Evolutionary conservation across 2,113 vertebrate genomes (phyloP).

Genomic region (Bujurquina vittata): DNA sequence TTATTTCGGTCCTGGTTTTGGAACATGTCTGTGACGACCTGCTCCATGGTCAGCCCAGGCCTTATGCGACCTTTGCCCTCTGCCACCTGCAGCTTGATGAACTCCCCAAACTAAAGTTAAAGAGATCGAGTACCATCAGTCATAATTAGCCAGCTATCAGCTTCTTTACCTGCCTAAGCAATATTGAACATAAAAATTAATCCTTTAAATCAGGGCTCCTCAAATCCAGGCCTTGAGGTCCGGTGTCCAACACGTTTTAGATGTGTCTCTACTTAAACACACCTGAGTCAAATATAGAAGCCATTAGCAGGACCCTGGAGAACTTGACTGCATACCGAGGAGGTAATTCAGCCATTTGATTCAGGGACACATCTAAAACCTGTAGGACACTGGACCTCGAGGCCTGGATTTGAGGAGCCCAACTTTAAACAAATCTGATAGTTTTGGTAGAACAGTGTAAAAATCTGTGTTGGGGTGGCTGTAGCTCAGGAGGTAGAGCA

Average conservation of each 20-base stretch:
- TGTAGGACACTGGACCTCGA: too few species aligned
- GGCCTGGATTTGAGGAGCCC: too few species aligned
- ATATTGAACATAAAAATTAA: background rate
- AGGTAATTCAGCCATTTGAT: too few species aligned
- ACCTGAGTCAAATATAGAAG: too few species aligned
- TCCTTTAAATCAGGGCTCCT: background rate
- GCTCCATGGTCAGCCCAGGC: slow-evolving; percentile 85
- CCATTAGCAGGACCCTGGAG: too few species aligned
- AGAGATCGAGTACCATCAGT: background rate
- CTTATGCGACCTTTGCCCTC: slow-evolving; percentile 91
- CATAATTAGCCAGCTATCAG: background rate
- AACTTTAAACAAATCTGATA: background rate
- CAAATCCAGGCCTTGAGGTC: too few species aligned
- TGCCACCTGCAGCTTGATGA: slow-evolving; percentile 88
- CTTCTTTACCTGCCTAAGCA: background rate
- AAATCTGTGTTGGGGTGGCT: background rate
- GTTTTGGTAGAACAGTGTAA: background rate
- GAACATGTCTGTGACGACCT: slow-evolving; percentile 91
- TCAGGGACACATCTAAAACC: too few species aligned
- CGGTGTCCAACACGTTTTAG: too few species aligned
- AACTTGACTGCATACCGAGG: too few species aligned
- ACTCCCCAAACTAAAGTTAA: slow-evolving; percentile 87
- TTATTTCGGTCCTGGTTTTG: slow-evolving; percentile 93
- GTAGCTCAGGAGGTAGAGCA: too few species aligned
- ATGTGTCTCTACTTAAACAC: too few species aligned